phyloP scores from a whole-genome alignment of 2,888 invertebrate genomes.

The Spilarctia lutea region DNA sequence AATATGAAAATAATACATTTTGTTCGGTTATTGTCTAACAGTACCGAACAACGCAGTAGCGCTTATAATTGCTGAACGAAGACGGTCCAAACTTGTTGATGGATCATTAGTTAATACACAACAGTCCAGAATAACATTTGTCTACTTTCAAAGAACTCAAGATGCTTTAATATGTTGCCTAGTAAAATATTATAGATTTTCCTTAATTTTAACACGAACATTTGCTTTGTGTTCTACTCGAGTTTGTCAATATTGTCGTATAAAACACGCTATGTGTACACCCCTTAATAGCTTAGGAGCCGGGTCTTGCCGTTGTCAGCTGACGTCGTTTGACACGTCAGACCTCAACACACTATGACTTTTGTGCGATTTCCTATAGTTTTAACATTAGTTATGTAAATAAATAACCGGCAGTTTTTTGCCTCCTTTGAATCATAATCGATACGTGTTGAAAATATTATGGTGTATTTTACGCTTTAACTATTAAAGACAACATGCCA shows the following conservation, averaged over 20 bases:
- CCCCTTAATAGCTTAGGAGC: constrained; percentile 52
- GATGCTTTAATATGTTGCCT: background rate
- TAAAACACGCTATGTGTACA: constrained; percentile 24
- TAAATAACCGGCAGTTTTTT: constrained; percentile 54
- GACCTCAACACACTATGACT: constrained; percentile 52
- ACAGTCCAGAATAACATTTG: background rate
- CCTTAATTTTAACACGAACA: background rate
- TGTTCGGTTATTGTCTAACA: constrained; percentile 24
- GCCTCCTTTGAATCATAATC: constrained; percentile 27
- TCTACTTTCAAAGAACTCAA: background rate
- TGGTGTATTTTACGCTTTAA: background rate
- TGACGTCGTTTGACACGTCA: constrained; percentile 44
- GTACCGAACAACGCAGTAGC: constrained; percentile 4
- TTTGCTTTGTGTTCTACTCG: constrained; percentile 44
- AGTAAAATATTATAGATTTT: background rate
- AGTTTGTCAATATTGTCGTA: constrained; percentile 39
- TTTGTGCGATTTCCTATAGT: constrained; percentile 55
- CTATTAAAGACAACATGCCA: background rate
- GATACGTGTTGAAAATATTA: constrained; percentile 31
- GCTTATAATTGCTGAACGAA: background rate
- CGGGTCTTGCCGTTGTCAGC: constrained; percentile 63
- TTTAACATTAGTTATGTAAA: constrained; percentile 51
- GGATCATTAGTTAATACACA: background rate
- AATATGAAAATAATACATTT: constrained; percentile 46
- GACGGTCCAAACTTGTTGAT: background rate